These are phyloP conservation scores for Montipora efflorescens DNA, from an alignment of 64 coral and sea anemone genomes.

Conservation along the genomic window DNA sequence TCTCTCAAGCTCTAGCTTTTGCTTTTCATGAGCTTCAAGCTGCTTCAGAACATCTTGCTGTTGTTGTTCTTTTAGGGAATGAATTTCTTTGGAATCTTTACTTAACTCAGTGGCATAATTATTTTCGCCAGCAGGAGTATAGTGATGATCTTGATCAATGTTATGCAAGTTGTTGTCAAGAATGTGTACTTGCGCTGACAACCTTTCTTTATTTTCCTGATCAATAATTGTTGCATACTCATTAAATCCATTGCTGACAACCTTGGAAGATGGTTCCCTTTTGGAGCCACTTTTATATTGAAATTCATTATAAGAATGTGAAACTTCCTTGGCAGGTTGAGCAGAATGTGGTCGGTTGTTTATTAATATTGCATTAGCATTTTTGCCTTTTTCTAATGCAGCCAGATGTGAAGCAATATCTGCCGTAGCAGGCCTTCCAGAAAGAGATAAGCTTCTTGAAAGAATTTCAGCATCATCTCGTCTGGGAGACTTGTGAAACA, in stretches of 20 bases:
- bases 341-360: neutral
- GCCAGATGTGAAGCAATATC: conserved; percentile 61
- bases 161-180: neutral
- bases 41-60: conserved; percentile 72
- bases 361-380: neutral
- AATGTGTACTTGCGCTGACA: neutral
- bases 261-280: neutral
- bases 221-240: neutral
- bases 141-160: conserved; percentile 1
- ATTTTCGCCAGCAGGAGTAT: neutral
- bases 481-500: conserved; percentile 40
- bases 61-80: conserved; percentile 74
- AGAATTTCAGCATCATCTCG: conserved; percentile 78
- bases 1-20: conserved; percentile 66
- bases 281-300: conserved; percentile 54
- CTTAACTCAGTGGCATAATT: neutral
- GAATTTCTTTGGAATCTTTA: conserved; percentile 32
- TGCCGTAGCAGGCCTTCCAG: conserved; percentile 75
- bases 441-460: conserved; percentile 79
- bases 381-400: conserved; percentile 26
- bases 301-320: conserved; percentile 82
- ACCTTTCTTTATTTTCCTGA: neutral
- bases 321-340: conserved; percentile 56
- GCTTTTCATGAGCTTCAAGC: conserved; percentile 78
- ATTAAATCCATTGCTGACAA: neutral